phyloP scores from a whole-genome alignment of 1,140 invertebrate genomes.

The Monochamus saltuarius region DNA sequence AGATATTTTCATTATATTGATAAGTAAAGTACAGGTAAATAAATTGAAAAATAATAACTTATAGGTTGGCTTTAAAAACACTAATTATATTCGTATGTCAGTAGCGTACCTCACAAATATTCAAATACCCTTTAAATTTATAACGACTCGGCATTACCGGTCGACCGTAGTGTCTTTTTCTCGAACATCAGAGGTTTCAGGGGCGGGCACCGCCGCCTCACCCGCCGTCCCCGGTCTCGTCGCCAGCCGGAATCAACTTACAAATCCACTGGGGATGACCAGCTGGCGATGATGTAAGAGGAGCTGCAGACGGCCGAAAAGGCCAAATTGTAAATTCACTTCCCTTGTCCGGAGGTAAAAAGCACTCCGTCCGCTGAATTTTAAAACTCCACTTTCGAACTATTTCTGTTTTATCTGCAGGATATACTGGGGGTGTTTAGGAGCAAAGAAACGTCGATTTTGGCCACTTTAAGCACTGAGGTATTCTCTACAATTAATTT shows the following conservation, averaged over 20 bases:
- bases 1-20: too few relatives aligned
- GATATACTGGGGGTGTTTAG: too few relatives aligned
- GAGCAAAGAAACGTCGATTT: too few relatives aligned
- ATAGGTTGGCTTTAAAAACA: too few relatives aligned
- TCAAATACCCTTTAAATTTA: not conserved
- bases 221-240: conserved; percentile 1
- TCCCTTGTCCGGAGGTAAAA: conserved; percentile 50
- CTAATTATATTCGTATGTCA: too few relatives aligned
- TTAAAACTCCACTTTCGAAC: conserved; percentile 39
- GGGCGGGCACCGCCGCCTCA: not conserved
- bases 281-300: conserved; percentile 48
- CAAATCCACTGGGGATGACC: conserved; percentile 48
- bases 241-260: conserved; percentile 43
- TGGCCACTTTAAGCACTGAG: too few relatives aligned
- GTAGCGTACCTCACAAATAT: too few relatives aligned
- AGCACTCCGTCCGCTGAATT: conserved; percentile 44
- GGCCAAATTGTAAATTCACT: conserved; percentile 51
- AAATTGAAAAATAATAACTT: too few relatives aligned
- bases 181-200: conserved; percentile 12
- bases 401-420: conserved; percentile 21
- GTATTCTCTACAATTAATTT: too few relatives aligned
- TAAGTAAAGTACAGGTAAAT: too few relatives aligned
- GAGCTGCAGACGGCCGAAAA: conserved; percentile 42
- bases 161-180: not conserved
- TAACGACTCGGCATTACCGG: not conserved